phyloP scores from a whole-genome alignment of 1,140 invertebrate species.

The Amyelois transitella region DNA sequence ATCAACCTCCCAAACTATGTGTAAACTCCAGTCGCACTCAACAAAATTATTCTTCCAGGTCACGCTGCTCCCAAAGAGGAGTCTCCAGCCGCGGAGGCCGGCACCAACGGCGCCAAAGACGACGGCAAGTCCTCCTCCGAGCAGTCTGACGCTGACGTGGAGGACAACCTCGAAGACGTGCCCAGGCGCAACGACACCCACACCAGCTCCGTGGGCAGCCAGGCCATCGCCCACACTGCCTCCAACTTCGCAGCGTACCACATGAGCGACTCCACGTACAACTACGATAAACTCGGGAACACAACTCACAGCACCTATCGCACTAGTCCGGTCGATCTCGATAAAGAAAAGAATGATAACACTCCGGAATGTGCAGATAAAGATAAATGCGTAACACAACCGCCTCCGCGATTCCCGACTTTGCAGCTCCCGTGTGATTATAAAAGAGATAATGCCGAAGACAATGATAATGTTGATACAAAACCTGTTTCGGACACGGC shows the following conservation, averaged over 20 bases:
- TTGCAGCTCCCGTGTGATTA: no score
- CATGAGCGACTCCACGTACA: constrained; percentile 80
- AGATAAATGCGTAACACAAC: no score
- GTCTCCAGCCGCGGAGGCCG: constrained; percentile 7
- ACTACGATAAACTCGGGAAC: constrained; percentile 79
- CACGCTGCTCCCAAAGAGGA: constrained; percentile 41
- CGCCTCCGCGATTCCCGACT: no score
- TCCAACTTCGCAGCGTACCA: constrained; percentile 66
- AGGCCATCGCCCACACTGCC: constrained; percentile 51
- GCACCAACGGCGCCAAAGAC: constrained; percentile 45
- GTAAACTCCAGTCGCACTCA: no score
- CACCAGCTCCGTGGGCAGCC: constrained; percentile 32
- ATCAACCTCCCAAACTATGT: no score
- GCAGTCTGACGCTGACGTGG: constrained; percentile 85
- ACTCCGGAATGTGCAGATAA: constrained; percentile 65
- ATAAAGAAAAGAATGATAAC: constrained; percentile 73
- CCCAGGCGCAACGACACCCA: constrained; percentile 46
- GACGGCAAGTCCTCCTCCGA: constrained; percentile 77
- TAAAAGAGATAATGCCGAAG: no score
- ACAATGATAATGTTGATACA: no score
- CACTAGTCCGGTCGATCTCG: constrained; percentile 71
- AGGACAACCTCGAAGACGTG: constrained; percentile 83
- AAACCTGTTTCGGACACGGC: background rate
- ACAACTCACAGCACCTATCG: constrained; percentile 43
- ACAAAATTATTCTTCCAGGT: constrained; percentile 20